These are phyloP conservation scores for Chrysoperla carnea DNA, from an alignment of 1,140 invertebrate species.

Conservation along the genomic window DNA sequence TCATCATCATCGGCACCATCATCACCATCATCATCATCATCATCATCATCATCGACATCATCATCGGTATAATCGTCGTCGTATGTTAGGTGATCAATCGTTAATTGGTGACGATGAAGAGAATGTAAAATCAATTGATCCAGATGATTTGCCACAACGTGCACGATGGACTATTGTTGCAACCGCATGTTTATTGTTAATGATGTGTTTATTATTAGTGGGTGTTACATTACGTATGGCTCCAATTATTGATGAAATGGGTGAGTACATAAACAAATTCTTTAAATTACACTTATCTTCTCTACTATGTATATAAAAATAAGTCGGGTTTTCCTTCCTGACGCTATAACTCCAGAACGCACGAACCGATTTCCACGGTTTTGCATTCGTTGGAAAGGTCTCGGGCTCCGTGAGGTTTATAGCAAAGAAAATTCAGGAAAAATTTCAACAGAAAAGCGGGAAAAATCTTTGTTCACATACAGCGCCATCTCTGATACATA, in stretches of 20 bases:
- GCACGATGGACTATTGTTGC: constrained; percentile 78
- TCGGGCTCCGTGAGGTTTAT: too few relatives aligned
- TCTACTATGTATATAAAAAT: too few relatives aligned
- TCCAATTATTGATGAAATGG: constrained; percentile 82
- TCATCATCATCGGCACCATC: constrained; percentile 4
- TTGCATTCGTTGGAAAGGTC: too few relatives aligned
- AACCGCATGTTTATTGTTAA: constrained; percentile 65
- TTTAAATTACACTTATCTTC: too few relatives aligned
- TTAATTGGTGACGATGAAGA: constrained; percentile 7
- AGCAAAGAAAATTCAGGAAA: too few relatives aligned
- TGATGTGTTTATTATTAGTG: constrained; percentile 74
- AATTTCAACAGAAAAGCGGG: too few relatives aligned
- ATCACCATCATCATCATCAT: constrained; percentile 1
- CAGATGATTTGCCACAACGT: constrained; percentile 58
- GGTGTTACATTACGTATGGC: constrained; percentile 77
- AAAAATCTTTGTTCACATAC: too few relatives aligned
- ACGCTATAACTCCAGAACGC: too few relatives aligned
- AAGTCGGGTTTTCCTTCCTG: too few relatives aligned
- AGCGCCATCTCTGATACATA: too few relatives aligned
- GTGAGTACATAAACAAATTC: constrained; percentile 38
- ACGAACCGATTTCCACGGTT: too few relatives aligned
- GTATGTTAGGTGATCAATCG: not conserved
- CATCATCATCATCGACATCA: constrained; percentile 6
- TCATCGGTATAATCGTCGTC: not conserved
- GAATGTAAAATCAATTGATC: constrained; percentile 35